Evolutionary conservation across 92 coral and sea anemone species (phyloP).

Genomic region (Phymanthus crucifer): DNA sequence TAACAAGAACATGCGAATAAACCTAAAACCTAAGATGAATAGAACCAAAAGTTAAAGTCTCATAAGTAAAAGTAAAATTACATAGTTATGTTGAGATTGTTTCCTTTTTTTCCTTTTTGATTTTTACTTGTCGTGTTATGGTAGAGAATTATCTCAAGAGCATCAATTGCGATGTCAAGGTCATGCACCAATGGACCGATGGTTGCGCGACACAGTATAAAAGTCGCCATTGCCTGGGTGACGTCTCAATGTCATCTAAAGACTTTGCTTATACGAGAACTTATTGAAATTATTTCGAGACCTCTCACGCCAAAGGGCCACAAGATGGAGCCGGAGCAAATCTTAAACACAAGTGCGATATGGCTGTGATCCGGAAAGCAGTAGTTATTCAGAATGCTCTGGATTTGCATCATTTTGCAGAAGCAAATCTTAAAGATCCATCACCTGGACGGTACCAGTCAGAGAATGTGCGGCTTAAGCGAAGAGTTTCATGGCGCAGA

Average conservation of each 20-base stretch:
- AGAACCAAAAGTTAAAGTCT: no score
- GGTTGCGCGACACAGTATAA: constrained; percentile 60
- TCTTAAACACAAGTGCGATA: no score
- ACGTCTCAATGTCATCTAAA: constrained; percentile 30
- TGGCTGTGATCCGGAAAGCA: constrained; percentile 34
- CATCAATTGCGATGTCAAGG: constrained; percentile 31
- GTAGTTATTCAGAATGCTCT: constrained; percentile 46
- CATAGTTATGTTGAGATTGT: no score
- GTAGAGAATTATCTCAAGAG: constrained; percentile 29
- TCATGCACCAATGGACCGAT: constrained; percentile 53
- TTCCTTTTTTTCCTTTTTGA: no score
- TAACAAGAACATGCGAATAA: no score
- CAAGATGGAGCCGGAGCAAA: no score
- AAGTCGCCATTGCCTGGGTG: constrained; percentile 60
- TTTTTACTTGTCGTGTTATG: no score
- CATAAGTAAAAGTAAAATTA: no score
- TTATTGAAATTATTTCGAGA: constrained; percentile 50
- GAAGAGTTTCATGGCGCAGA: no score
- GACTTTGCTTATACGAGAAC: constrained; percentile 58
- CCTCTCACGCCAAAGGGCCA: constrained; percentile 52
- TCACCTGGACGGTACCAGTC: constrained; percentile 47
- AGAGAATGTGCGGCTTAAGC: constrained; percentile 37
- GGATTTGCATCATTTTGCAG: constrained; percentile 52
- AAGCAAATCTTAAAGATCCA: constrained; percentile 26
- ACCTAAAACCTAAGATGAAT: no score